Evolutionary conservation across 2,113 vertebrate species (phyloP), one percentile per base, ranked within the genome.

Genomic region (Physeter macrocephalus): DNA sequence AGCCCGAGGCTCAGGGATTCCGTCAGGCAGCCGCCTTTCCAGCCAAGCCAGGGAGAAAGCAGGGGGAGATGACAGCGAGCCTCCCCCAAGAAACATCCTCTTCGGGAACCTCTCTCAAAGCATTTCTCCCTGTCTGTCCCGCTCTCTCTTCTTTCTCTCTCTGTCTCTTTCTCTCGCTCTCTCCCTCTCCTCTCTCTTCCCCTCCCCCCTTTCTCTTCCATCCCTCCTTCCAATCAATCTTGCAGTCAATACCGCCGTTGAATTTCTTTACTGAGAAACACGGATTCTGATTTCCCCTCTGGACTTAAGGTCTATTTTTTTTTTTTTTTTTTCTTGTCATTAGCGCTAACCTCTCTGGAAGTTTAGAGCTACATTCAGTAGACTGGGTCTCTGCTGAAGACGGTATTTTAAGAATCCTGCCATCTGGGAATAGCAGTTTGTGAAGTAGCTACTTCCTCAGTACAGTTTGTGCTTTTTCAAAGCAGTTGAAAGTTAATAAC

Each of bases 381-480:
- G 49, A 43, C 57, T 39, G 43, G 49, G 77, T 64, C 62, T 80
- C 36, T 12, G 7, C 74, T 2, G 39, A 64, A 74, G 66, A 54
- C 2, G 3, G 62, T 88, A 31, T 96, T 94, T 89, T 86, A 93
- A 90, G 93, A 95, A 88, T 39, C 54, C 0, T 21, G 6, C 75
- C 90, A 20, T 89, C 89, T 92, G 94, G 88, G 86, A 95, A 57
- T 7, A 20, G 29, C 54, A 89, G 74, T 75, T 72, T 84, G 64
- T 83, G 77, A 88, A 91, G 81, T 39, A 85, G 61, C 57, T 36
- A 9, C 36, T 83, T 90, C 71, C 74, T 54, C 29, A 74, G n/a
- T 34, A 71, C 0, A 34, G 27, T 61, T 17, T 86, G 25, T 15
- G 20, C 31, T 54, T 86, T 85, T 92, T 71, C 74, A 93, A 75